Percentiles rank a stretch among this genome's conserved stretches.
phyloP scores from a whole-genome alignment of 1,140 invertebrate species.

The Prorops nasuta region DNA sequence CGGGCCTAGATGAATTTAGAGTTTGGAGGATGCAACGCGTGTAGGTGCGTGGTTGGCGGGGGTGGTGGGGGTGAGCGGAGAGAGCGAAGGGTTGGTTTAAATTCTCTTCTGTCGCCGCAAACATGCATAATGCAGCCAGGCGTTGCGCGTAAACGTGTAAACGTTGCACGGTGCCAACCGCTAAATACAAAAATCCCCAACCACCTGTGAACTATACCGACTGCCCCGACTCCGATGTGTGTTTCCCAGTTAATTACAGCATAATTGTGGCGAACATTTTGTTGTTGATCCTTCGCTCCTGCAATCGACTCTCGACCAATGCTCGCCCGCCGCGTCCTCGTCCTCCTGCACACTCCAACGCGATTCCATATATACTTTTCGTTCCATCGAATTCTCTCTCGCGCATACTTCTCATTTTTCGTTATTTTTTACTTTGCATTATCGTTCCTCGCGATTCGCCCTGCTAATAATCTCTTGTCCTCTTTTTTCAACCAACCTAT shows the following conservation, averaged over 20 bases:
- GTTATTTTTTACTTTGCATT: no score
- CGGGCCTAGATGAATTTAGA: no score
- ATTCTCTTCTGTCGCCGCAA: slow-evolving; percentile 57
- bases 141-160: slow-evolving; percentile 53
- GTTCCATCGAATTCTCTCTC: no score
- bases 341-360: slow-evolving; percentile 16
- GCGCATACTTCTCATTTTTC: no score
- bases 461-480: no score
- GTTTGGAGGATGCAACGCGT: background rate
- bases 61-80: background rate
- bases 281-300: slow-evolving; percentile 38
- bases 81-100: slow-evolving; percentile 44
- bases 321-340: slow-evolving; percentile 16
- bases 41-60: background rate
- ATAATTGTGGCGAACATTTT: slow-evolving; percentile 58
- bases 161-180: slow-evolving; percentile 48
- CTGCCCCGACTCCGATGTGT: slow-evolving; percentile 20
- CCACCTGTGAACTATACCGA: slow-evolving; percentile 49
- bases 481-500: no score
- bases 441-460: no score
- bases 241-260: slow-evolving; percentile 55
- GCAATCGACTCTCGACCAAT: slow-evolving; percentile 20
- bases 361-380: no score
- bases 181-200: slow-evolving; percentile 58
- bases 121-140: slow-evolving; percentile 56